Evolutionary conservation across 2,797 vertebrate species (phyloP), one percentile per base, ranked within the genome.

Genomic region (Spinus pinus): DNA sequence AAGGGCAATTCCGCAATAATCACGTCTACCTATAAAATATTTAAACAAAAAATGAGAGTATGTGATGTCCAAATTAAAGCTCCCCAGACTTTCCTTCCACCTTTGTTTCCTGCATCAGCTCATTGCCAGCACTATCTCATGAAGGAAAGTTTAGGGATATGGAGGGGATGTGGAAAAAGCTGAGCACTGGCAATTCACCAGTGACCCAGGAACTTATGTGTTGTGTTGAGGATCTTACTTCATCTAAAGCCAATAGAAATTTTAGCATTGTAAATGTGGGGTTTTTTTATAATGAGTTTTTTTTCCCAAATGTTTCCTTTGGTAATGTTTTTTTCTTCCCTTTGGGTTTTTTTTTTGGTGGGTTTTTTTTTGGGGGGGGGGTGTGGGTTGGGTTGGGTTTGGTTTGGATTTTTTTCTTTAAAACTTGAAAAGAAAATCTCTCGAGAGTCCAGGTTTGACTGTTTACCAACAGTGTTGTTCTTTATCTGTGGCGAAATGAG

Each of bases 111-210:
- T 75, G 9, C 39, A 62, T 30, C 42, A 61, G 18, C 7, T 33
- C 1, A 0, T 51, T 72, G 37, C 8, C n/a, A 66, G 30, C n/a
- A 41, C 4, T 35, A 81, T 39, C n/a, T 47, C 2, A 2, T 9
- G 53, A 75, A 47, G n/a, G 22, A 75, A 60, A 60, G 4, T 23
- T 62, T 27, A 62, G 57, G 39, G 49, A 39, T 56, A 10, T 3
- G 18, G 62, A 85, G 20, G 20, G 20, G 3, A 54, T 1, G 0
- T 81, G 27, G 53, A 41, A 71, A 78, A 64, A 71, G 10, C 35
- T 27, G 20, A 24, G 30, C 12, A 10, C 24, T 58, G 49, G 12
- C 27, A 67, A 1, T 3, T 54, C 6, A n/a, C 6, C 20, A 7
- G 3, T 50, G 23, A 17, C 21, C 27, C 28, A 20, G 39, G 31